phyloP scores from a whole-genome alignment of 92 coral and sea anemone genomes.

The Porites divaricata region DNA sequence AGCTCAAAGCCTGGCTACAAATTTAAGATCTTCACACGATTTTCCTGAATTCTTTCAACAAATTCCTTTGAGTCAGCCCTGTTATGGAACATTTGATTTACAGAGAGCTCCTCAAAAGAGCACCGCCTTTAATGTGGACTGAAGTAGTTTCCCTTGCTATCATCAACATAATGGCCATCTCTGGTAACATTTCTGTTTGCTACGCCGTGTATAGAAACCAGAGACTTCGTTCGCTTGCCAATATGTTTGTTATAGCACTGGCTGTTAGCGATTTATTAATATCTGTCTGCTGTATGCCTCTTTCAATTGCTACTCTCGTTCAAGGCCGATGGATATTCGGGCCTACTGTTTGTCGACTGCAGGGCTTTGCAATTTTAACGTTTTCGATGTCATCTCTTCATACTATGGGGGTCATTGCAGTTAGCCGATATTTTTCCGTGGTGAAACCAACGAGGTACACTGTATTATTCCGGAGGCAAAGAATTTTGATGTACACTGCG shows the following conservation, averaged over 20 bases:
- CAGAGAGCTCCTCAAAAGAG: neutral
- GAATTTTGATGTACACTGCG: neutral
- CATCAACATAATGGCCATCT: neutral
- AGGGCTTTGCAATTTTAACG: slow-evolving; percentile 24
- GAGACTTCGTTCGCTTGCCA: slow-evolving; percentile 56
- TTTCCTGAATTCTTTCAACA: no score
- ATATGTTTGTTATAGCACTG: slow-evolving; percentile 61
- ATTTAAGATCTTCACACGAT: no score
- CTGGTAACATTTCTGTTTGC: neutral
- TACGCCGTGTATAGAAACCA: slow-evolving; percentile 35
- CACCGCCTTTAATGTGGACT: neutral
- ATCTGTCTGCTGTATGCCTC: slow-evolving; percentile 18
- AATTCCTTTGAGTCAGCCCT: no score
- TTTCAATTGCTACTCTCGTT: neutral
- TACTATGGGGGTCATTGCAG: slow-evolving; percentile 70
- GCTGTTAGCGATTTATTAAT: slow-evolving; percentile 62
- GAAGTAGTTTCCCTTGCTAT: slow-evolving; percentile 11
- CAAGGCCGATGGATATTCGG: neutral
- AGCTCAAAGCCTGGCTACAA: no score
- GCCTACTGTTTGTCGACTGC: slow-evolving; percentile 37
- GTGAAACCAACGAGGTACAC: neutral
- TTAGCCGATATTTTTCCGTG: slow-evolving; percentile 30
- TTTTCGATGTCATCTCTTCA: neutral
- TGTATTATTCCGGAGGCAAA: neutral
- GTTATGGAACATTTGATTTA: neutral